Evolutionary conservation across 1,140 invertebrate genomes (phyloP).

Genomic region (Drosophila truncata): DNA sequence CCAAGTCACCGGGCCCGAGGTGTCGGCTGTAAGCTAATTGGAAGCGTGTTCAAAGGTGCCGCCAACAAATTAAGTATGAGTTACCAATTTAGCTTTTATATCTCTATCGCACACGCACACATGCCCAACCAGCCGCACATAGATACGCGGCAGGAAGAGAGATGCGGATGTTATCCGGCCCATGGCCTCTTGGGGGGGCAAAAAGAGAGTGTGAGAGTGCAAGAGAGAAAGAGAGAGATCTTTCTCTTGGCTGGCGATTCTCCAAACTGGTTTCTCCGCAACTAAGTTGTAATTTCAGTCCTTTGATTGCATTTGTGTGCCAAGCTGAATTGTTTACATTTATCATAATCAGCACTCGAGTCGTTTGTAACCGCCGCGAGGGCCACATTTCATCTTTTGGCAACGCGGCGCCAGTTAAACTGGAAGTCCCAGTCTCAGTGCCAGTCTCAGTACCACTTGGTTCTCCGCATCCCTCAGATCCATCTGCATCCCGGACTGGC

Average conservation of each 20-base stretch:
- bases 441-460: conserved; percentile 19
- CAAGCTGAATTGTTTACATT: conserved; percentile 80
- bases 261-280: conserved; percentile 64
- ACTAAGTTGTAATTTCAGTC: conserved; percentile 76
- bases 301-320: conserved; percentile 81
- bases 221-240: neutral
- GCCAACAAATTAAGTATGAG: conserved; percentile 85
- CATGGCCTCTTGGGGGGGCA: conserved; percentile 58
- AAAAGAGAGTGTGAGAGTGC: neutral
- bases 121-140: conserved; percentile 37
- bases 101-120: conserved; percentile 79
- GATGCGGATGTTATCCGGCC: conserved; percentile 48
- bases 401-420: conserved; percentile 73
- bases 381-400: conserved; percentile 64
- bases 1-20: conserved; percentile 62
- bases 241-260: conserved; percentile 7
- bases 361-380: conserved; percentile 63
- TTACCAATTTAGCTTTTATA: conserved; percentile 86
- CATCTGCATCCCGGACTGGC: conserved; percentile 32
- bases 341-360: conserved; percentile 75
- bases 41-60: conserved; percentile 85
- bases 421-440: conserved; percentile 25
- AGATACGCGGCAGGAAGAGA: conserved; percentile 41
- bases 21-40: conserved; percentile 86
- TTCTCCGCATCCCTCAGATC: conserved; percentile 17